Percentiles rank a stretch among this genome's conserved stretches.
Evolutionary conservation across 2,113 vertebrate species (phyloP).

Genomic region (Cryptomyrus ogoouensis): DNA sequence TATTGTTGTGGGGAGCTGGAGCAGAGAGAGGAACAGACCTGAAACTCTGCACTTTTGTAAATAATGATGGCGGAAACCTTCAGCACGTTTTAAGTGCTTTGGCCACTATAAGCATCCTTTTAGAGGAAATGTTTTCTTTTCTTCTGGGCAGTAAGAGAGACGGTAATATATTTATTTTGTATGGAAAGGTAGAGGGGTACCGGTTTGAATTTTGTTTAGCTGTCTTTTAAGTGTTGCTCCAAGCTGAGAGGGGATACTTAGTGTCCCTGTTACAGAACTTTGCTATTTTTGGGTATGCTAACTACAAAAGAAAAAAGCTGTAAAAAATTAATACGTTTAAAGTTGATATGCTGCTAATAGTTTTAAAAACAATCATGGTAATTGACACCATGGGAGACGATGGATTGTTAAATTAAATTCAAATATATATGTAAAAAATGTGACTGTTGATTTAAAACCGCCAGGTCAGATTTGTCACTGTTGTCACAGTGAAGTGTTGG

Average conservation of each 20-base stretch:
- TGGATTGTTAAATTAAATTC: neutral
- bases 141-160: neutral
- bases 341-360: neutral
- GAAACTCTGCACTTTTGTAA: neutral
- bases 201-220: neutral
- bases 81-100: neutral
- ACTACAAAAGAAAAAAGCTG: neutral
- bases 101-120: neutral
- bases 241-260: neutral
- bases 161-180: neutral
- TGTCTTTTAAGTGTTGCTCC: neutral
- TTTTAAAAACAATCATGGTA: neutral
- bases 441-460: neutral
- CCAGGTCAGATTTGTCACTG: neutral
- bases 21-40: neutral
- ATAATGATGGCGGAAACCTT: neutral
- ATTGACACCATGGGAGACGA: neutral
- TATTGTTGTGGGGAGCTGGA: neutral
- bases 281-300: neutral
- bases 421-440: neutral
- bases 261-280: neutral
- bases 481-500: neutral
- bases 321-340: neutral
- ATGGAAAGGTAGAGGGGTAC: neutral
- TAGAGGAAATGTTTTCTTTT: neutral